Base-by-base conservation (phyloP, 2,113 vertebrate genomes). In the Cyprinus carpio region DNA sequence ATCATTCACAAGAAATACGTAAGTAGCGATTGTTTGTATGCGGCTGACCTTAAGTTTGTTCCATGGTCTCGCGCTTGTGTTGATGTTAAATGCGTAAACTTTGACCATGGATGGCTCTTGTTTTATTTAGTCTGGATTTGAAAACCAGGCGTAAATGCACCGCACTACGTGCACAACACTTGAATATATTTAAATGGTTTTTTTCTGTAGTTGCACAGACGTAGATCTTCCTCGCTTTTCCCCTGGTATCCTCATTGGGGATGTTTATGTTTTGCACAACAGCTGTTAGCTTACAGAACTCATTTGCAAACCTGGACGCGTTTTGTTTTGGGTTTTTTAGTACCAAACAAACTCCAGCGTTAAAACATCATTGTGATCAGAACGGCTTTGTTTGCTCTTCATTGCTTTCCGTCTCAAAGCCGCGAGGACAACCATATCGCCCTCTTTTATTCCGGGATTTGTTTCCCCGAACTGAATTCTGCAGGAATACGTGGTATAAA, bases 1-100 rank as follows among this genome's bases (percentile, higher is more conserved):
- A 99, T 98, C 94, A 99, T 99, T 95, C 97, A 99, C 92, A 99
- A 99, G 96, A 98, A 97, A 98, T 97, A 98, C 90, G 98, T 99
- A 96, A 98, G 98, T 98, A 89, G 85, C 62, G 18, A 58, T 25
- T n/a, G 12, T 54, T 82, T 25, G 20, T 3, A 71, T 15, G 51
- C 31, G 29, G 49, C 2, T 82, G 77, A 83, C 82, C 79, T 85
- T 83, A 94, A 93, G 90, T 94, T 94, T 92, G 87, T 85, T 65
- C 75, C 49, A 74, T 79, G 13, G 69, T 54, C 86, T 76, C 16
- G 40, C 46, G 85, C 77, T 91, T 84, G 87, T 86, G 84, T 87
- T 85, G 82, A 87, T 89, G 90, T 81, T 90, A 94, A 94, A 93
- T 84, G 90, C 91, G 80, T 93, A 90, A 93, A 94, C 92, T 94